phyloP scores from a whole-genome alignment of 2,113 vertebrate species.

The Paradoxurus hermaphroditus region DNA sequence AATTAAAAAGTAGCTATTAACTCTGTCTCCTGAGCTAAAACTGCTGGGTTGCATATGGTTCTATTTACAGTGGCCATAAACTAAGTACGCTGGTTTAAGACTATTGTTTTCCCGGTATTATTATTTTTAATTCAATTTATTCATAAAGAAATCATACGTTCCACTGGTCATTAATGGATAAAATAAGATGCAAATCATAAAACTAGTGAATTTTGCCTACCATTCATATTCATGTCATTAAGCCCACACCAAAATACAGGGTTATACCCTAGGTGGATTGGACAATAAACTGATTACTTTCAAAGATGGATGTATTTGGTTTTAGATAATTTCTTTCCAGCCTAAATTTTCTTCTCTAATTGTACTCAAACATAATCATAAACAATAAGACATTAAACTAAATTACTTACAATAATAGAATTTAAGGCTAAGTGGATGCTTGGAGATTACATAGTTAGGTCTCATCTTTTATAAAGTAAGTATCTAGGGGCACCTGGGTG shows the following conservation, averaged over 20 bases:
- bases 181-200: neutral
- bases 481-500: neutral
- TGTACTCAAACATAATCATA: slow-evolving; percentile 15
- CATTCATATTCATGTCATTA: neutral
- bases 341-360: neutral
- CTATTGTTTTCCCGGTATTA: neutral
- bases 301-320: neutral
- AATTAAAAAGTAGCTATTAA: slow-evolving; percentile 15
- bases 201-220: neutral
- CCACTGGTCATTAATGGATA: neutral
- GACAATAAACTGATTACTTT: neutral
- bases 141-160: neutral
- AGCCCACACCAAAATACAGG: neutral
- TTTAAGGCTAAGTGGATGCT: neutral
- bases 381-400: neutral
- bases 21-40: neutral
- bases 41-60: neutral
- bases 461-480: neutral
- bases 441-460: neutral
- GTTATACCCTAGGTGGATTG: neutral
- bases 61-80: slow-evolving; percentile 25
- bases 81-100: neutral
- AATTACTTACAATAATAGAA: neutral
- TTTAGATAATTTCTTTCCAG: neutral
- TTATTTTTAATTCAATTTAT: neutral